Conservation (phyloP, 2,113 vertebrate species). For the Bufo bufo region DNA sequence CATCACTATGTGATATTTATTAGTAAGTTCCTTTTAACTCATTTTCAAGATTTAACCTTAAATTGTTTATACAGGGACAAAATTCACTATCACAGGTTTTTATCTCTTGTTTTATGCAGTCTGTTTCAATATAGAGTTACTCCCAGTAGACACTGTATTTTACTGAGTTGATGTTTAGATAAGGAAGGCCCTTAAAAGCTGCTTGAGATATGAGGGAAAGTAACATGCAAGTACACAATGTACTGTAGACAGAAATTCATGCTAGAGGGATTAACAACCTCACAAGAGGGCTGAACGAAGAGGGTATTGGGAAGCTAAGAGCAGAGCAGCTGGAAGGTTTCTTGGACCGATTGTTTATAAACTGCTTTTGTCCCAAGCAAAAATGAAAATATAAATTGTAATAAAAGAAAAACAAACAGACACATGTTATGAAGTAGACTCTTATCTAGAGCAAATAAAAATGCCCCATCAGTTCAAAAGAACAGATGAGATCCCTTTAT, state of each 20-base stretch:
- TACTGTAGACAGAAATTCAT: conserved; percentile 28
- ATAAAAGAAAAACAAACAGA: not conserved
- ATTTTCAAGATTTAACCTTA: not conserved
- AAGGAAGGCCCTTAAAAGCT: conserved; percentile 36
- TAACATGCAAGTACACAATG: conserved; percentile 30
- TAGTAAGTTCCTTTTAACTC: not conserved
- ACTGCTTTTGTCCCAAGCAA: conserved; percentile 27
- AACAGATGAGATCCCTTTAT: not conserved
- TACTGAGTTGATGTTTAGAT: conserved; percentile 44
- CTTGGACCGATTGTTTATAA: not conserved
- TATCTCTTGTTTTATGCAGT: not conserved
- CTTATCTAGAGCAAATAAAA: conserved; percentile 8
- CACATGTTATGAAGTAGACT: not conserved
- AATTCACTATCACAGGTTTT: not conserved
- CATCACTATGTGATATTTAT: no score
- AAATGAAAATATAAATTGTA: not conserved
- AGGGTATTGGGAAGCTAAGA: not conserved
- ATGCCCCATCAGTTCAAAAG: not conserved
- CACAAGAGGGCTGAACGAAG: not conserved
- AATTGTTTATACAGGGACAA: not conserved
- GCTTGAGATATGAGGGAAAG: conserved; percentile 40
- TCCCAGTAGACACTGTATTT: conserved; percentile 25
- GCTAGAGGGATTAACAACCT: conserved; percentile 38
- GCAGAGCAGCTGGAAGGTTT: conserved; percentile 34
- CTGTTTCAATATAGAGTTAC: conserved; percentile 8